Base-by-base conservation (phyloP, 1,140 invertebrate species). In the Drosophila funebris region DNA sequence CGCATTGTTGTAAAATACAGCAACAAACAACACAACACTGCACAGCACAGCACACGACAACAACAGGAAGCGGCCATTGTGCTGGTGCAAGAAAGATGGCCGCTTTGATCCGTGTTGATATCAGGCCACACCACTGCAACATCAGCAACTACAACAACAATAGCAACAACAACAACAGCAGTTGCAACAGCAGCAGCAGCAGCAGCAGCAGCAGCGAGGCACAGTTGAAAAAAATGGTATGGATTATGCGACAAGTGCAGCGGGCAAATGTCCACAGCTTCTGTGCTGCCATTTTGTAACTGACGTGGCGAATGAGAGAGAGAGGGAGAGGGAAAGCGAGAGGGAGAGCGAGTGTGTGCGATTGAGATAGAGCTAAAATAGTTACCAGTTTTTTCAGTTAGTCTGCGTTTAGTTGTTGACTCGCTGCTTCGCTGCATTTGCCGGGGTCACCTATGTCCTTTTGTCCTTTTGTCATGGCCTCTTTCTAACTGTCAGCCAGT, bases 61-160 rank as follows among this genome's bases (percentile, higher is more conserved):
- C 64, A 74, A 74, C 66, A 62, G 72, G 66, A 74, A 74, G 22
- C 58, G 52, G 56, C 33, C 66, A 74, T 74, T 74, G 72, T 74
- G 71, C 52, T 73, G 66, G 24, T 73, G 71, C 71, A 85, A 85
- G 82, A 85, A 85, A 85, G 82, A 85, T 85, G 82, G 83, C 82
- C 83, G 82, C 82, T 85, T 85, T 85, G 82, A 85, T 85, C 82
- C 82, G 70, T 76, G 82, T 85, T 87, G 82, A 85, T 85, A 81
- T 74, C 81, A 74, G 77, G 76, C 68, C 81, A 85, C 61, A 73
- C 78, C 52, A 52, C 60, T 24, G 61, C 39, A 46, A 27, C 52
- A 24, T 8, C 50, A 53, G n/a, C 50, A 43, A 13, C 48, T 24
- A 44, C 52, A 36, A n/a, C 33, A 27, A 27, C 24, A 27, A 6